Evolutionary conservation across 2,797 vertebrate genomes (phyloP).

Genomic region (Knipowitschia caucasica): DNA sequence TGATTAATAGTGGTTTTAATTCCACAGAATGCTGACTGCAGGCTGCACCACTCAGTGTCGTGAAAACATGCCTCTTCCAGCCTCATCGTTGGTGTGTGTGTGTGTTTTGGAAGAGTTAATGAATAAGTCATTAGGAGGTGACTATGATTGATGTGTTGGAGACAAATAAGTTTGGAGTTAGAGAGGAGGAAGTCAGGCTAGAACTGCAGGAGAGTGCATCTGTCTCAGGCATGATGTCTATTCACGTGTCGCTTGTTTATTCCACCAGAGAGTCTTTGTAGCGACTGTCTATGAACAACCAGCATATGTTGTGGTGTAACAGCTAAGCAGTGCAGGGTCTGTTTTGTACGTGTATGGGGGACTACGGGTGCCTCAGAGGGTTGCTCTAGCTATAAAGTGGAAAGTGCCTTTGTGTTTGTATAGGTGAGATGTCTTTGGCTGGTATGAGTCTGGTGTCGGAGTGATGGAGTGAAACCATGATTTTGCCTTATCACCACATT

Average conservation of each 20-base stretch:
- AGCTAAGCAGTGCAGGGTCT: too few species aligned
- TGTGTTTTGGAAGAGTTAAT: constrained; percentile 75
- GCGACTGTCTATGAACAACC: constrained; percentile 24
- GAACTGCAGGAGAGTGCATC: constrained; percentile 52
- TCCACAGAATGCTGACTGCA: constrained; percentile 72
- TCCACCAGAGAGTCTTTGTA: constrained; percentile 11
- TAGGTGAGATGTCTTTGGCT: too few species aligned
- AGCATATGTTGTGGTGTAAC: background rate
- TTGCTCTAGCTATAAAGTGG: background rate
- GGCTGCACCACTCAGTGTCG: constrained; percentile 51
- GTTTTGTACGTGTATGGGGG: too few species aligned
- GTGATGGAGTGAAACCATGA: too few species aligned
- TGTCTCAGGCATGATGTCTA: constrained; percentile 22
- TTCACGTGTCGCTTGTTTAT: constrained; percentile 28
- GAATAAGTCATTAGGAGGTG: constrained; percentile 78
- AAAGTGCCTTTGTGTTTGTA: too few species aligned
- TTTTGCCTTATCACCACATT: too few species aligned
- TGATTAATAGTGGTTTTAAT: constrained; percentile 77
- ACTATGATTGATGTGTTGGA: constrained; percentile 73
- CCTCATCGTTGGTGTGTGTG: constrained; percentile 66
- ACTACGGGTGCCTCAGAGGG: too few species aligned
- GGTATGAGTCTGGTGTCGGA: too few species aligned
- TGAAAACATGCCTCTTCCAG: constrained; percentile 64
- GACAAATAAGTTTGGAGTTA: constrained; percentile 60
- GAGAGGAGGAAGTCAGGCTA: constrained; percentile 30